Evolutionary conservation across 2,888 invertebrate species (phyloP).

Genomic region (Andrena hattorfiana): DNA sequence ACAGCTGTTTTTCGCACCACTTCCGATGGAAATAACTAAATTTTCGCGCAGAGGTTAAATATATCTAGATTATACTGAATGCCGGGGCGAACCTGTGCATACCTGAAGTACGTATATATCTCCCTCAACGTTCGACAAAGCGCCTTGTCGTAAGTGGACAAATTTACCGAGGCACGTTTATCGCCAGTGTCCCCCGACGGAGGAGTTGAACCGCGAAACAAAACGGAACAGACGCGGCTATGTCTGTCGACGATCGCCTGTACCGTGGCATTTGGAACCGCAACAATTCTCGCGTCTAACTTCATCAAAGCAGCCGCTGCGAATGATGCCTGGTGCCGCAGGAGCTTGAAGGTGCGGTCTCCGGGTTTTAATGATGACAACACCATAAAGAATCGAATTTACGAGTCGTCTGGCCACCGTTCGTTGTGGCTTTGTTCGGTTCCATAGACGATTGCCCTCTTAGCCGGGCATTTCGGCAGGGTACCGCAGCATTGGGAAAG

Average conservation of each 20-base stretch:
- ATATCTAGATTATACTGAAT: neutral
- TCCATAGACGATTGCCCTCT: conserved; percentile 3
- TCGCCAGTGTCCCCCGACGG: neutral
- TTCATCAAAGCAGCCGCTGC: conserved; percentile 64
- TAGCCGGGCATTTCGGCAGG: neutral
- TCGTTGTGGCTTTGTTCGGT: conserved; percentile 26
- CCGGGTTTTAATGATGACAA: conserved; percentile 72
- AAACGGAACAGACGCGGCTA: conserved; percentile 3
- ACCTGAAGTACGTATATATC: too few species aligned
- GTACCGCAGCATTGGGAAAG: neutral
- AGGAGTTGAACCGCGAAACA: conserved; percentile 20
- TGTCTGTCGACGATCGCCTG: neutral
- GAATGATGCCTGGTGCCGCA: conserved; percentile 8
- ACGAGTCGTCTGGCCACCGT: conserved; percentile 63
- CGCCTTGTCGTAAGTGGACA: neutral
- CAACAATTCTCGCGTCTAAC: conserved; percentile 36
- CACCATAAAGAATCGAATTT: conserved; percentile 78
- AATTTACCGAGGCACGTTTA: neutral
- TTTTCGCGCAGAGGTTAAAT: neutral
- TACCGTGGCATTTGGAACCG: conserved; percentile 19
- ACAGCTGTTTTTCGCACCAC: neutral
- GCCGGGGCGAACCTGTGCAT: neutral
- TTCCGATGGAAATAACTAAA: neutral
- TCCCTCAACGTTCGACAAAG: neutral
- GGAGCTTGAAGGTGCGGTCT: conserved; percentile 39